Evolutionary conservation across 2,888 invertebrate genomes (phyloP), one percentile per base, ranked within the genome.

Genomic region (Scaptomyza cyrtandrae): DNA sequence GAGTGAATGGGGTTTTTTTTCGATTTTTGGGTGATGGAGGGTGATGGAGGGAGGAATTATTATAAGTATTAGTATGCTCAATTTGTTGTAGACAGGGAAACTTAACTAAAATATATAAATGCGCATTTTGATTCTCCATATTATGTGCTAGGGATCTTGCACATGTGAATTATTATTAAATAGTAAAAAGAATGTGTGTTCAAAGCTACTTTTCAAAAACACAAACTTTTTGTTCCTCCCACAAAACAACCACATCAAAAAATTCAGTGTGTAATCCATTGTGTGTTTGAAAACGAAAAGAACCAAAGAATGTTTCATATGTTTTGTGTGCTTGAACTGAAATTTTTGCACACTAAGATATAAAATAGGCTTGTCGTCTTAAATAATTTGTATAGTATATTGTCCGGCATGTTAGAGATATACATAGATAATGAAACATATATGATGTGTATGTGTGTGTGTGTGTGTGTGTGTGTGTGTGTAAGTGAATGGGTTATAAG

Each of bases 1-100:
- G n/a, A n/a, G n/a, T 19, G 50, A 31, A 44, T 31, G 29, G 54
- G 46, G 46, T 7, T 53, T 48, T 43, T 29, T 29, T 7, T 35
- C 37, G n/a, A 63, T 48, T 10, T 57, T 48, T 27, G 62, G n/a
- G 37, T 1, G 13, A n/a, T 37, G 14, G 37, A 7, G n/a, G n/a
- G n/a, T n/a, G 13, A n/a, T 6, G 14, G 37, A 7, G 14, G 39
- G 43, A 41, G 29, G 37, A 11, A 24, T 49, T 48, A 60, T 64
- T 56, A 49, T 70, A 63, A 65, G 83, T 75, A 72, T 83, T 72
- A 88, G 76, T 88, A 55, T 65, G 43, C 68, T 57, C 48, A 59
- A 55, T 64, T 64, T 35, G 37, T 57, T 48, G 61, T 45, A 43
- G 58, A 62, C 46, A 53, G 56, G 59, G 44, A 48, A 46, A 63